Percentiles rank a stretch among this genome's conserved stretches.
These are phyloP conservation scores for Meriones unguiculatus DNA, from an alignment of 2,113 vertebrate species.

Conservation along the genomic window DNA sequence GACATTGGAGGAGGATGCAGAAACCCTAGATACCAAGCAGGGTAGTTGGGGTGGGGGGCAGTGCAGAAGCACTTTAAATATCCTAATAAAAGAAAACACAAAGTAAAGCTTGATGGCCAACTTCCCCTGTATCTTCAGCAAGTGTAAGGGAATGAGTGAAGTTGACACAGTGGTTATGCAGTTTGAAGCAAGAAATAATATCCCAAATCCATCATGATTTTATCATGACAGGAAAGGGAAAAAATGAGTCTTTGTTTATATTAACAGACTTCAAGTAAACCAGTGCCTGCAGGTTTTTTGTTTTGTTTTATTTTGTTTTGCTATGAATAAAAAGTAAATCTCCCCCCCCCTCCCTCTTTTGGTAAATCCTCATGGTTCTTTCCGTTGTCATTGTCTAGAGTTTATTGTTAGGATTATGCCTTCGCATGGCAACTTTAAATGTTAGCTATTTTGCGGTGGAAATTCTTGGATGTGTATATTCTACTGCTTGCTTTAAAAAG, in stretches of 20 bases:
- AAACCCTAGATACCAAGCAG: background rate
- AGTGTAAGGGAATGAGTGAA: background rate
- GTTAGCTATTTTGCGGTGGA: background rate
- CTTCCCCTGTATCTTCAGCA: background rate
- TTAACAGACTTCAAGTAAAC: background rate
- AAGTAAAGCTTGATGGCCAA: background rate
- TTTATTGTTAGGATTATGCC: background rate
- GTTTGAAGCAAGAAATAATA: background rate
- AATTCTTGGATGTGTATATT: background rate
- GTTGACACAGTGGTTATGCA: background rate
- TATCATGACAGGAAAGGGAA: background rate
- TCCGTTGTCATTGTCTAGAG: background rate
- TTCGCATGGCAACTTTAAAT: background rate
- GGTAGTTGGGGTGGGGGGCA: background rate
- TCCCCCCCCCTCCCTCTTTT: background rate
- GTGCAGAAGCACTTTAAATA: background rate
- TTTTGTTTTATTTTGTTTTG: background rate
- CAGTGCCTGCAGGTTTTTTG: background rate
- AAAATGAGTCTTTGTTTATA: background rate
- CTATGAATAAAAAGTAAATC: conserved; percentile 32
- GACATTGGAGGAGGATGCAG: background rate
- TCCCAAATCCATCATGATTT: background rate
- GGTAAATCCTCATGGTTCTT: background rate
- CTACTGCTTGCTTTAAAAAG: background rate
- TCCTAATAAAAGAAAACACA: background rate